Evolutionary conservation across 2,797 vertebrate genomes (phyloP), one percentile per base, ranked within the genome.

Genomic region (Centroberyx gerrardi): DNA sequence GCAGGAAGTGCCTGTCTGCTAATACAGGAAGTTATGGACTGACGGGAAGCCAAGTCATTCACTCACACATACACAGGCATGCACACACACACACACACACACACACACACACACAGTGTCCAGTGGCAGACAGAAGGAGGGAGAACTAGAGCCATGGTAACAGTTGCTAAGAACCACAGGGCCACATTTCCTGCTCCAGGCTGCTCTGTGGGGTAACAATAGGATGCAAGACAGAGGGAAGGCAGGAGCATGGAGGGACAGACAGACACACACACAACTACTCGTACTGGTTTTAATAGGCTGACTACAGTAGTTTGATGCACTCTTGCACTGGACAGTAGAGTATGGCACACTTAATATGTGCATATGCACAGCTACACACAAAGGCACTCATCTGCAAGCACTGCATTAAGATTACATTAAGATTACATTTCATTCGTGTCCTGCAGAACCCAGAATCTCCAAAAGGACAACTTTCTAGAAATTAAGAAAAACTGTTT

Each of bases 1-100:
- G 46, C 79, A 87, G 88, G 89, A 92, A 83, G 80, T 76, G 68
- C 46, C 73, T 60, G 66, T 75, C 68, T 76, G 82, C 61, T 71
- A 56, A 85, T 74, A 87, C 76, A 89, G 91, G 86, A 91, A 92
- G 87, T 82, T 56, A 86, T 62, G 49, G 17, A 69, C 75, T 73
- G 74, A 88, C 84, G 85, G 87, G 80, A 88, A 88, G 86, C 76
- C 61, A 73, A 77, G 79, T 72, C 61, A 51, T 55, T 52, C 66
- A 76, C 72, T 64, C 52, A 55, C 27, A 83, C 67, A 62, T 8
- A 6, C 72, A 68, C 74, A 28, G 33, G 22, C 22, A 1, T 15
- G 27, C 46, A 40, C 10, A 6, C 72, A 68, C 74, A 28, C 51
- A 36, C 74, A 28, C 51, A 36, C 28, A 22, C 51, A 18, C 7